These are phyloP conservation scores for Porites divaricata DNA, from an alignment of 92 coral and sea anemone genomes.

Conservation along the genomic window DNA sequence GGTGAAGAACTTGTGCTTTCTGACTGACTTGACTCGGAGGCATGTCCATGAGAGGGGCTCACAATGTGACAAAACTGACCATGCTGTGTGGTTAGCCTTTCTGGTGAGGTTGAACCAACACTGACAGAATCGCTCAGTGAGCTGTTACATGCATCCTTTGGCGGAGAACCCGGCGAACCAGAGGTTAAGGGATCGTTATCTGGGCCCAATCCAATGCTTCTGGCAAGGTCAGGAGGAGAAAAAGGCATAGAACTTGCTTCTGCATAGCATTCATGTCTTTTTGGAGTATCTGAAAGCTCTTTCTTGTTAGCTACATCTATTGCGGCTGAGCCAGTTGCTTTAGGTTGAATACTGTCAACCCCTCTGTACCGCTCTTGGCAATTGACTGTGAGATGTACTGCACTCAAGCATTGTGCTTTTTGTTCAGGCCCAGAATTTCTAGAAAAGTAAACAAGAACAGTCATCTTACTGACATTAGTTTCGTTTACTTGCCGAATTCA, in stretches of 20 bases:
- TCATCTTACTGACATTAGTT: background rate
- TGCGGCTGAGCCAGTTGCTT: background rate
- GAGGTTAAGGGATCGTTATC: background rate
- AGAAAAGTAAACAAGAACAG: background rate
- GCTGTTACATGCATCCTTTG: background rate
- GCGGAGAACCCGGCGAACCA: background rate
- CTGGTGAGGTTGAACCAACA: constrained; percentile 24
- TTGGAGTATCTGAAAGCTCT: too few species aligned
- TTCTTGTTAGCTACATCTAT: background rate
- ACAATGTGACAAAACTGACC: constrained; percentile 3
- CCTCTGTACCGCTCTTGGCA: background rate
- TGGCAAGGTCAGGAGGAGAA: background rate
- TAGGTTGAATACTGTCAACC: background rate
- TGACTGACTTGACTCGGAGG: background rate
- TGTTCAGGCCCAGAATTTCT: background rate
- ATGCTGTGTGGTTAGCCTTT: background rate
- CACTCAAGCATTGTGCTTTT: background rate
- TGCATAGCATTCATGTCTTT: too few species aligned
- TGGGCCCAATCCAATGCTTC: background rate
- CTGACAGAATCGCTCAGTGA: constrained; percentile 25
- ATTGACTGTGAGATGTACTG: background rate
- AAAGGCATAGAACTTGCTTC: too few species aligned
- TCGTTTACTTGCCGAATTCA: too few species aligned
- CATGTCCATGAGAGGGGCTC: background rate
- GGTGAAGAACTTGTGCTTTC: constrained; percentile 13